A percentile compares a stretch with the other conserved stretches of the same genome.
Evolutionary conservation across 2,888 invertebrate species (phyloP).

Genomic region (Mylabris sibirica): DNA sequence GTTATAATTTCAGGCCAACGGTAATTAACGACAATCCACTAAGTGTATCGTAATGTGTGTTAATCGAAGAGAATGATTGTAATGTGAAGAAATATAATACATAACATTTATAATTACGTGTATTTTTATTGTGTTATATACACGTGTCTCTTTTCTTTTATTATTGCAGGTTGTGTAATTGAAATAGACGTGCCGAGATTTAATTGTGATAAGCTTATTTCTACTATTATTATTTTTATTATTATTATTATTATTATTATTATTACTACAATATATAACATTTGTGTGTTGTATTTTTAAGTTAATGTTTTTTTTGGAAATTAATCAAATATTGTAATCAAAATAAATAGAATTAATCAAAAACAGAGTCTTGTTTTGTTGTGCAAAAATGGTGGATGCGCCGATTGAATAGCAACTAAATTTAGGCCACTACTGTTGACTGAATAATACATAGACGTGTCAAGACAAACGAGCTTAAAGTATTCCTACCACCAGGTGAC

Average conservation of each 20-base stretch:
- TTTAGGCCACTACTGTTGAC: too few species aligned
- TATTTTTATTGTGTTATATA: constrained; percentile 3
- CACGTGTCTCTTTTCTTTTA: constrained; percentile 13
- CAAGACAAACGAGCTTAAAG: too few species aligned
- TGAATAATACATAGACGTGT: too few species aligned
- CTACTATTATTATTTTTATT: constrained; percentile 9
- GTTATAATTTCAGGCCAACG: constrained; percentile 54
- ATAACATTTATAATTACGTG: constrained; percentile 13
- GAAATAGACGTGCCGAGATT: constrained; percentile 26
- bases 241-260: too few species aligned
- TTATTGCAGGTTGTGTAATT: constrained; percentile 17
- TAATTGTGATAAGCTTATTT: constrained; percentile 31
- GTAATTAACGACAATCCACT: constrained; percentile 55
- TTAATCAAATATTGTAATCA: constrained; percentile 3
- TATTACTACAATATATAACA: too few species aligned
- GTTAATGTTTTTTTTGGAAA: not conserved
- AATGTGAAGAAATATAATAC: constrained; percentile 20
- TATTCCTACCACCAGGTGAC: too few species aligned
- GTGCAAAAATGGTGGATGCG: constrained; percentile 4
- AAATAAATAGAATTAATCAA: not conserved
- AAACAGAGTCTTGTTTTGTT: not conserved
- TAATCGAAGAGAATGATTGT: constrained; percentile 15
- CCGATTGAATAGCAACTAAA: not conserved
- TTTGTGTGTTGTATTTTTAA: too few species aligned
- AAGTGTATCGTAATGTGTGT: constrained; percentile 42